These are phyloP conservation scores for Micrasema minimum DNA, from an alignment of 1,140 invertebrate genomes.

Conservation along the genomic window DNA sequence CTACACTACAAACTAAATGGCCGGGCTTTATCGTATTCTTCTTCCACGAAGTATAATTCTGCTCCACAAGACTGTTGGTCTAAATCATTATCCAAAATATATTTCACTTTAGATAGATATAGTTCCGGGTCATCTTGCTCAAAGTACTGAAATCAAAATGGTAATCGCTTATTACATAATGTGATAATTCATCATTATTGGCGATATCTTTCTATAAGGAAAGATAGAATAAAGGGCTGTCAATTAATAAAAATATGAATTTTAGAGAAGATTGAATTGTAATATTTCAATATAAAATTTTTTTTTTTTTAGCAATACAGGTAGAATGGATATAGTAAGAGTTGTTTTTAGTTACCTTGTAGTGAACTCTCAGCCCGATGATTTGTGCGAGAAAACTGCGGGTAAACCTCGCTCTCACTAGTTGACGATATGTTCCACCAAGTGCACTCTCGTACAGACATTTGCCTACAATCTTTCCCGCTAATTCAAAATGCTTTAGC, in stretches of 20 bases:
- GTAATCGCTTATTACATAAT: too few species aligned
- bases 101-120: slow-evolving; percentile 91
- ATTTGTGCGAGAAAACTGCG: slow-evolving; percentile 94
- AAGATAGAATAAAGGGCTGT: too few species aligned
- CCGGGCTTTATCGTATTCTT: slow-evolving; percentile 85
- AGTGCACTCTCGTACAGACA: slow-evolving; percentile 92
- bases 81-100: slow-evolving; percentile 90
- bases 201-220: too few species aligned
- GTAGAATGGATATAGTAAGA: too few species aligned
- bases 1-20: slow-evolving; percentile 78
- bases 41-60: slow-evolving; percentile 89
- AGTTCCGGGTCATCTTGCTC: slow-evolving; percentile 95
- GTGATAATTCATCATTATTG: too few species aligned
- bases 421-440: slow-evolving; percentile 86
- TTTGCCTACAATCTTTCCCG: slow-evolving; percentile 93
- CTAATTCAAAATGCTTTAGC: slow-evolving; percentile 92
- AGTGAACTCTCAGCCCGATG: slow-evolving; percentile 91
- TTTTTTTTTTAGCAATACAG: too few species aligned
- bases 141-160: slow-evolving; percentile 78
- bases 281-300: too few species aligned
- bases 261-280: too few species aligned
- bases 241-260: too few species aligned
- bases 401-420: slow-evolving; percentile 90
- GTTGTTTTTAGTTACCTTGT: too few species aligned
- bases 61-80: slow-evolving; percentile 72